Evolutionary conservation across 2,888 invertebrate species (phyloP).

Genomic region (Operophtera brumata): DNA sequence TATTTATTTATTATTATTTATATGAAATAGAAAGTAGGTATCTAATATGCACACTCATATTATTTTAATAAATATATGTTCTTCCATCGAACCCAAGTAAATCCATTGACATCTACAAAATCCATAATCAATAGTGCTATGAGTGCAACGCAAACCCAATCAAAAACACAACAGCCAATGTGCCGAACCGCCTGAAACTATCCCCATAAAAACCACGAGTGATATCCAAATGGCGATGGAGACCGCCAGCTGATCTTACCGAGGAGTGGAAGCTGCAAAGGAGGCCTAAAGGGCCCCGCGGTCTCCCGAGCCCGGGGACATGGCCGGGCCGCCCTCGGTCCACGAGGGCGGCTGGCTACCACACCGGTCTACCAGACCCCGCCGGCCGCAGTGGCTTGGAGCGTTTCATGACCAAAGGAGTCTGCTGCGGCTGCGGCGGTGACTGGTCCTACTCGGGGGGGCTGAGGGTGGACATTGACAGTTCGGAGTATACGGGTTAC

Average conservation of each 20-base stretch:
- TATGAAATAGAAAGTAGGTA: no score
- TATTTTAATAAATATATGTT: not conserved
- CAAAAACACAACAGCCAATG: constrained; percentile 32
- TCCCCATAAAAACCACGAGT: constrained; percentile 63
- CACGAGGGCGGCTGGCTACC: constrained; percentile 54
- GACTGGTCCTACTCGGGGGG: constrained; percentile 71
- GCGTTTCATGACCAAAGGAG: constrained; percentile 63
- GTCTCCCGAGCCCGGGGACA: constrained; percentile 58
- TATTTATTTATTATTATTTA: not conserved
- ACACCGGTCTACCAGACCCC: not conserved
- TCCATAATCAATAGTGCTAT: constrained; percentile 23
- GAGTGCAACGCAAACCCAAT: constrained; percentile 25
- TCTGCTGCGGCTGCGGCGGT: constrained; percentile 72
- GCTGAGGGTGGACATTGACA: constrained; percentile 66
- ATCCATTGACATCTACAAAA: constrained; percentile 32
- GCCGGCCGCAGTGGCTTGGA: constrained; percentile 44
- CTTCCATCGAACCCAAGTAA: constrained; percentile 3
- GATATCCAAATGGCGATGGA: constrained; percentile 78
- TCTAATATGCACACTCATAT: no score
- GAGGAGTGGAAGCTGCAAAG: constrained; percentile 77
- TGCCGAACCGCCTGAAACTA: constrained; percentile 48
- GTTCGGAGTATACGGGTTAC: constrained; percentile 78
- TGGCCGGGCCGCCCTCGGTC: constrained; percentile 75
- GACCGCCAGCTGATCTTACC: constrained; percentile 67
- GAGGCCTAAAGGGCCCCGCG: constrained; percentile 51